These are phyloP conservation scores for Ceratina calcarata DNA, from an alignment of 1,140 invertebrate species.

Conservation along the genomic window DNA sequence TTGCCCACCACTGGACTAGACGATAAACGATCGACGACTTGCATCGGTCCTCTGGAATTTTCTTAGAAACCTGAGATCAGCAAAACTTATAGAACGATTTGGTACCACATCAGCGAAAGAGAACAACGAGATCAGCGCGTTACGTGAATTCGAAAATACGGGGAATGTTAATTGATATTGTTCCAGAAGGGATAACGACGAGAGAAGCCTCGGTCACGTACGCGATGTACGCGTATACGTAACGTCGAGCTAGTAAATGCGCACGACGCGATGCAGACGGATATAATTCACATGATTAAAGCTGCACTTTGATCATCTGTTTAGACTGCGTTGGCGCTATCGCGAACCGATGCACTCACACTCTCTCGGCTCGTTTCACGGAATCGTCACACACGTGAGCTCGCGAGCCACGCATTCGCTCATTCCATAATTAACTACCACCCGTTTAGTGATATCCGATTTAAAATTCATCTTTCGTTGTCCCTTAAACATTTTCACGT, in stretches of 20 bases:
- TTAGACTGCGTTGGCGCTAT: constrained; percentile 40
- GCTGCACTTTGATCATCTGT: constrained; percentile 58
- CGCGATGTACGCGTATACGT: background rate
- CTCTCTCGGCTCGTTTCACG: background rate
- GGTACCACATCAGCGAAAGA: too few species aligned
- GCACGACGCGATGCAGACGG: constrained; percentile 21
- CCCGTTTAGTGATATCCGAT: too few species aligned
- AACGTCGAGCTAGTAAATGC: constrained; percentile 20
- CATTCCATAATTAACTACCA: background rate
- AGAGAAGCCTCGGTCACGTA: constrained; percentile 15
- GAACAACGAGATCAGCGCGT: too few species aligned
- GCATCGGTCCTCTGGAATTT: too few species aligned
- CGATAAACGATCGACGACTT: too few species aligned
- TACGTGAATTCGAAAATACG: too few species aligned
- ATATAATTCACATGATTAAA: constrained; percentile 54
- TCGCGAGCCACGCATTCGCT: background rate
- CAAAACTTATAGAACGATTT: too few species aligned
- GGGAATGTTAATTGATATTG: too few species aligned
- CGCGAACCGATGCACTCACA: constrained; percentile 9
- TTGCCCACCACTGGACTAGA: too few species aligned
- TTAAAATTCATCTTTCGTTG: too few species aligned
- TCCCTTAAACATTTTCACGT: too few species aligned
- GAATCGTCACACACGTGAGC: constrained; percentile 1
- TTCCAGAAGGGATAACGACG: background rate
- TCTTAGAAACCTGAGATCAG: too few species aligned